These are phyloP conservation scores for Serinus canaria DNA, from an alignment of 2,113 vertebrate genomes.

Conservation along the genomic window DNA sequence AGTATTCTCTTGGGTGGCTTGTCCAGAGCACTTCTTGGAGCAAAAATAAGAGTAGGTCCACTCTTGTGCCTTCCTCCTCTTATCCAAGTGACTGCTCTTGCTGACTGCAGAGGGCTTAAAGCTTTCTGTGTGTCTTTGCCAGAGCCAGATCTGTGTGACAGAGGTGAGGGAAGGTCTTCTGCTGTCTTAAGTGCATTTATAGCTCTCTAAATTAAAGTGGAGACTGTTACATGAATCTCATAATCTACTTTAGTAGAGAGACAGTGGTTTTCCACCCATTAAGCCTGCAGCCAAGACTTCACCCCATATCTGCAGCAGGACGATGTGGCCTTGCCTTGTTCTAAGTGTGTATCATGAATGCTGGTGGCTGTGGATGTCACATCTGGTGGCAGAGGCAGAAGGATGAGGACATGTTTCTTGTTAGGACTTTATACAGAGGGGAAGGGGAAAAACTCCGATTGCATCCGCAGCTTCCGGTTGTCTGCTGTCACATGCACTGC, in stretches of 20 bases:
- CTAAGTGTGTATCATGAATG: neutral
- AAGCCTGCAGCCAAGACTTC: neutral
- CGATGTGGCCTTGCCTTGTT: neutral
- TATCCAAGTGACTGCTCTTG: neutral
- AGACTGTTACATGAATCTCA: neutral
- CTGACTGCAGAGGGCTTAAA: neutral
- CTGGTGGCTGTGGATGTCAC: neutral
- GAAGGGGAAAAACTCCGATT: neutral
- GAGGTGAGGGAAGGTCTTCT: neutral
- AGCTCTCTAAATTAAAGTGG: neutral
- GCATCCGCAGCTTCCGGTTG: fast-evolving
- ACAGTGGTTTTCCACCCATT: neutral
- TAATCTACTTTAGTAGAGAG: neutral
- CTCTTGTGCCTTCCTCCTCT: neutral
- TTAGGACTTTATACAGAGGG: neutral
- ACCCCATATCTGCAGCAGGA: neutral
- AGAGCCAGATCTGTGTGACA: neutral
- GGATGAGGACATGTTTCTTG: neutral
- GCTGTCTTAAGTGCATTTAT: neutral
- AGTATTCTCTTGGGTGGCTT: neutral
- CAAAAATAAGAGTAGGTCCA: neutral
- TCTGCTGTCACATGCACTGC: fast-evolving
- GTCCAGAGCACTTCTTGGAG: neutral
- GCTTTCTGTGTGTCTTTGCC: neutral
- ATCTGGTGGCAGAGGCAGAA: fast-evolving